Evolutionary conservation across 2,797 vertebrate genomes (phyloP).

Genomic region (Catostomus latipinnis): DNA sequence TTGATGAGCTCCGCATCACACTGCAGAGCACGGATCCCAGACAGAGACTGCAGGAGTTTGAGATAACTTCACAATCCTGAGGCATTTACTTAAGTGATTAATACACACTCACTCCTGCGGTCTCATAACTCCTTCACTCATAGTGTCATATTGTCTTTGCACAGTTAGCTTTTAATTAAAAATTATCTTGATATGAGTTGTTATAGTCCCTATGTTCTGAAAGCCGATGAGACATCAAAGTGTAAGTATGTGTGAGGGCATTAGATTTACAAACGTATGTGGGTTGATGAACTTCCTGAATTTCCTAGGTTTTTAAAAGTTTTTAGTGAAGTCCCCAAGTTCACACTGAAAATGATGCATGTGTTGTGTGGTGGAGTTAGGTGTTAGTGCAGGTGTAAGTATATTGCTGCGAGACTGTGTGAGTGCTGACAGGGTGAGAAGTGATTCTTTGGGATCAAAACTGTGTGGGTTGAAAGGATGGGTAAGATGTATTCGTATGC

Average conservation of each 20-base stretch:
- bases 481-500: not conserved
- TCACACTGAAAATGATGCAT: not conserved
- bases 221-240: not conserved
- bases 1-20: not conserved
- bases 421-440: conserved; percentile 17
- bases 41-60: not conserved
- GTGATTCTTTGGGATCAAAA: not conserved
- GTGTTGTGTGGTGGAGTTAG: not conserved
- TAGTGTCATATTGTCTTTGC: conserved; percentile 19
- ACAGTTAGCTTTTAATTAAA: conserved; percentile 20
- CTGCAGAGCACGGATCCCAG: conserved; percentile 14
- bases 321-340: not conserved
- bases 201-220: conserved; percentile 1
- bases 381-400: conserved; percentile 9
- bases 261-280: not conserved
- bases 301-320: not conserved
- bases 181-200: conserved; percentile 4
- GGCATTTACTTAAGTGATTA: not conserved
- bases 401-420: not conserved
- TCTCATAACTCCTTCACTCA: conserved; percentile 12
- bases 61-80: not conserved
- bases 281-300: not conserved
- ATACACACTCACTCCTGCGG: not conserved
- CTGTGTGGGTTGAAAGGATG: not conserved
- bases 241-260: not conserved